Evolutionary conservation across 2,888 invertebrate species (phyloP).

Genomic region (Schizaphis graminum): DNA sequence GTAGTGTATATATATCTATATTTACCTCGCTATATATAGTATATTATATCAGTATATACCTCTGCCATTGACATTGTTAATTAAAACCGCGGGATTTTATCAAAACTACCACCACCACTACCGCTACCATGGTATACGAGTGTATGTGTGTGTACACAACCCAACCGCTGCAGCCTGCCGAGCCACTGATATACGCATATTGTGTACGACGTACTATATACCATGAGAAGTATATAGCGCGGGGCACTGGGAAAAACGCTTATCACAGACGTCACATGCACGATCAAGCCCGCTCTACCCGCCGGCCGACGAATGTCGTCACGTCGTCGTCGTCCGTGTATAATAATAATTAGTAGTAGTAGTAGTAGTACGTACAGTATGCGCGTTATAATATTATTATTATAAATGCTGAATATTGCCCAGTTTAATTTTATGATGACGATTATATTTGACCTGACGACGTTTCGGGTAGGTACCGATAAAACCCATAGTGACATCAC

Average conservation of each 20-base stretch:
- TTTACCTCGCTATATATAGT: no score
- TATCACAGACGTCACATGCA: constrained; percentile 60
- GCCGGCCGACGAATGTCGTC: background rate
- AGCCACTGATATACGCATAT: constrained; percentile 15
- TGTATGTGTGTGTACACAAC: background rate
- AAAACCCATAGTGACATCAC: background rate
- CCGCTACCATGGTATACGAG: background rate
- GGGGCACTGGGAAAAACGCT: constrained; percentile 23
- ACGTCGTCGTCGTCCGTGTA: background rate
- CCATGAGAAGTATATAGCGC: background rate
- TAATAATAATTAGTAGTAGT: background rate
- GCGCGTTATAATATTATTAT: background rate
- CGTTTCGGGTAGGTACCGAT: background rate
- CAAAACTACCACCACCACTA: constrained; percentile 47
- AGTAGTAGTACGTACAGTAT: background rate
- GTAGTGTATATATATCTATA: background rate
- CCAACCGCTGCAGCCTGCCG: background rate
- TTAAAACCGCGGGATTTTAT: constrained; percentile 62
- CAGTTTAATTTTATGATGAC: background rate
- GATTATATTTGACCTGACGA: background rate
- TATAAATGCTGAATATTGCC: background rate
- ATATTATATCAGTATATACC: constrained; percentile 21
- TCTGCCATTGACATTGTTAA: constrained; percentile 64
- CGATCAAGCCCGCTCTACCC: background rate
- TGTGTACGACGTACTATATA: background rate